phyloP scores from a whole-genome alignment of 2,797 vertebrate genomes.

The Falco peregrinus region DNA sequence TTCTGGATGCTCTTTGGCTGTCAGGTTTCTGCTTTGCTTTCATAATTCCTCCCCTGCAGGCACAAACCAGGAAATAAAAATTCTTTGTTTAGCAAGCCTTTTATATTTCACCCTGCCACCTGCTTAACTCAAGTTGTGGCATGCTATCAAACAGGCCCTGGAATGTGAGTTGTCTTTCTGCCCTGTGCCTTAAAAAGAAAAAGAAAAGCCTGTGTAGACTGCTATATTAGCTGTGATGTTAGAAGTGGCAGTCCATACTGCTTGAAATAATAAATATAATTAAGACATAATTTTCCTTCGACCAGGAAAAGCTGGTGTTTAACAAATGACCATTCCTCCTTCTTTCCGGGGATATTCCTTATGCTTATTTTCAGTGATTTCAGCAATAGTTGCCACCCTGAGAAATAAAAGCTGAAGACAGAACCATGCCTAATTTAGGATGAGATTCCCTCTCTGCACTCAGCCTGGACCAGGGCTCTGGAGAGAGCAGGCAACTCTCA shows the following conservation, averaged over 20 bases:
- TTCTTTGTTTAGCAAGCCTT: conserved; percentile 73
- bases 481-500: background rate
- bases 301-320: background rate
- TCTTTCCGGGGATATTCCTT: background rate
- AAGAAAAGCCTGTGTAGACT: background rate
- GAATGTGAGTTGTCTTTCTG: background rate
- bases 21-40: conserved; percentile 67
- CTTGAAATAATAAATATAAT: background rate
- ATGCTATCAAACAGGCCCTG: conserved; percentile 49
- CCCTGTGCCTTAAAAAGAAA: background rate
- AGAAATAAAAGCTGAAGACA: background rate
- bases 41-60: conserved; percentile 72
- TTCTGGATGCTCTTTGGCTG: conserved; percentile 57
- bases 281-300: background rate
- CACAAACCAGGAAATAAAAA: conserved; percentile 71
- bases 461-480: background rate
- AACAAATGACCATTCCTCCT: fast-evolving
- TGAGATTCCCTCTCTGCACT: background rate
- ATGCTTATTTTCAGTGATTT: background rate
- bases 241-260: background rate
- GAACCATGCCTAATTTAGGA: background rate
- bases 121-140: conserved; percentile 67
- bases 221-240: background rate
- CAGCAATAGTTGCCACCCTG: background rate
- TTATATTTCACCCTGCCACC: conserved; percentile 69